A percentile compares a stretch with the other conserved stretches of the same genome.
Conservation (phyloP, 2,888 invertebrate species). For the Apodemia zela region DNA sequence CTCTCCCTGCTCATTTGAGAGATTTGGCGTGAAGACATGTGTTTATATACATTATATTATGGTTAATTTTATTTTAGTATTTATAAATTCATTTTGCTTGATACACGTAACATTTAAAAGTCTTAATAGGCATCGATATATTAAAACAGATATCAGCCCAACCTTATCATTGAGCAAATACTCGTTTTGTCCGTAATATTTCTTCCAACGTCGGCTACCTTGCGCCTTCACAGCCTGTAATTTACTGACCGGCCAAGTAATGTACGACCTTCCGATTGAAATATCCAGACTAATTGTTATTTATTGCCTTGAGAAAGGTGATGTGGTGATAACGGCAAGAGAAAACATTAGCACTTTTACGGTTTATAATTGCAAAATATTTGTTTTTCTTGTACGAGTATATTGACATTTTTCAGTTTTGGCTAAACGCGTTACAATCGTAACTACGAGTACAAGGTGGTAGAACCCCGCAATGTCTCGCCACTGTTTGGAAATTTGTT, state of each 20-base stretch:
- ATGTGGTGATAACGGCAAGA: not conserved
- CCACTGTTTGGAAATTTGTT: too few relatives aligned
- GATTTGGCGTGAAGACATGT: too few relatives aligned
- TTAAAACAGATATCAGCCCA: slow-evolving; percentile 20
- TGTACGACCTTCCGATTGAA: slow-evolving; percentile 54
- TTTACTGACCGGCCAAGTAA: slow-evolving; percentile 41
- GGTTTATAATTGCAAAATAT: not conserved
- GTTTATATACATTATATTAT: too few relatives aligned
- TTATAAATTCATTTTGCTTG: too few relatives aligned
- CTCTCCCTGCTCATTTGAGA: too few relatives aligned
- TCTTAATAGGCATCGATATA: not conserved
- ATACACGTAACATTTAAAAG: too few relatives aligned
- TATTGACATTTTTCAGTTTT: too few relatives aligned
- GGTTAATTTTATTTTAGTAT: too few relatives aligned
- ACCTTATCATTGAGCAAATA: slow-evolving; percentile 48
- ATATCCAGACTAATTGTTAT: slow-evolving; percentile 61
- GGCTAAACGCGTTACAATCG: too few relatives aligned
- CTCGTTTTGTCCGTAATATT: slow-evolving; percentile 58
- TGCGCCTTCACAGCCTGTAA: slow-evolving; percentile 47
- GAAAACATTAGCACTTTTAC: not conserved
- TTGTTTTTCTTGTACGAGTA: too few relatives aligned
- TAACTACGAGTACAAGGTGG: too few relatives aligned
- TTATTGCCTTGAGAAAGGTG: slow-evolving; percentile 40
- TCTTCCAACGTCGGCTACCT: slow-evolving; percentile 56
- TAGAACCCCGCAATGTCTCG: too few relatives aligned